Evolutionary conservation across 2,888 invertebrate species (phyloP), one percentile per base, ranked within the genome.

Genomic region (Cosmia trapezina): DNA sequence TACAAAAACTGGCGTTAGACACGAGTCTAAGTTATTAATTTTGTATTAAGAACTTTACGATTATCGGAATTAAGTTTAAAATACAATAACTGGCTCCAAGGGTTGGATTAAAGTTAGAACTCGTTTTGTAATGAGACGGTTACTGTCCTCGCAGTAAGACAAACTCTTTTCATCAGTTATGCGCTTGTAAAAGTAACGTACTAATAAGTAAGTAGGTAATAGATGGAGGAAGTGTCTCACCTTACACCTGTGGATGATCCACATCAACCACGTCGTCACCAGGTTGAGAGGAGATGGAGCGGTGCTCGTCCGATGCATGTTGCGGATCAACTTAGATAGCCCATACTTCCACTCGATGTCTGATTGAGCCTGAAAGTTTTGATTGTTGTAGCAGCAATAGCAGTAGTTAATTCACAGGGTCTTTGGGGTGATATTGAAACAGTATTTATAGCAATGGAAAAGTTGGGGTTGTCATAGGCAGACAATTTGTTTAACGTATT

Each of bases 271-370:
- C 61, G 98, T 99, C 61, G 99, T 99, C 89, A 99, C 97, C 84
- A 99, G 97, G 94, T 99, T 99, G 85, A 99, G 97, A 2, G 99
- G 99, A 19, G 99, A 98, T 0, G 99, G 99, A 0, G 99, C 99
- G 0, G 99, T 99, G 72, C 98, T 99, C 11, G 99, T 99, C 89
- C 98, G 97, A 96, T 99, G 99, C 99, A 99, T 99, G 92, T 99
- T 99, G 85, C 99, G 97, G 92, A 99, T 99, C 91, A 99, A 97
- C 95, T 99, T 99, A 70, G 99, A 99, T 90, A 99, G 96, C 45
- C 99, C 99, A 93, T 99, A 99, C 96, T 99, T 99, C 99, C 99
- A 99, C 95, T 99, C 99, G 89, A 99, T 99, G 96, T 99, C 99
- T 61, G 99, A 99, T 97, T 99, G 99, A 53, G 99, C 99, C 97